These are phyloP conservation scores for Apamea monoglypha DNA, from an alignment of 2,888 invertebrate species.

Conservation along the genomic window DNA sequence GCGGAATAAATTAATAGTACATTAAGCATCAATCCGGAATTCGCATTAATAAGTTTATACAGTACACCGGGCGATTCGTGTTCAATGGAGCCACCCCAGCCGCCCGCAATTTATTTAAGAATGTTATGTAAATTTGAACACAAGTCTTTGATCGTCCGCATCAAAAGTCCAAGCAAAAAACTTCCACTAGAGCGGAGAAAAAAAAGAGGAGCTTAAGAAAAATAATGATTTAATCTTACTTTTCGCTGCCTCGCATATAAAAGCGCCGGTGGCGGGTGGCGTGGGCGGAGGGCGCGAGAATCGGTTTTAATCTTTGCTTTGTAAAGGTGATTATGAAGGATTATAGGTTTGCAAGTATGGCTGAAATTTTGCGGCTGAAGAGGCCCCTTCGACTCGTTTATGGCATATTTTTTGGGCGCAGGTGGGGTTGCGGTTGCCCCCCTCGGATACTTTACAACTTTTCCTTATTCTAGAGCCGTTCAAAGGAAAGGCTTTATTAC, in stretches of 20 bases:
- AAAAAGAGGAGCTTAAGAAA: constrained; percentile 90
- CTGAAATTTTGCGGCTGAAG: constrained; percentile 88
- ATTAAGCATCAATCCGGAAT: constrained; percentile 83
- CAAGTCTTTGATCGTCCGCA: constrained; percentile 90
- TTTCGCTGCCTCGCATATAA: constrained; percentile 90
- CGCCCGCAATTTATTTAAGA: constrained; percentile 89
- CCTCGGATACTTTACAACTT: constrained; percentile 85
- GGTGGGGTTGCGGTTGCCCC: constrained; percentile 87
- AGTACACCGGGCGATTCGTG: constrained; percentile 75
- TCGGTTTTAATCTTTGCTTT: constrained; percentile 91
- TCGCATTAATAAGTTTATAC: constrained; percentile 87
- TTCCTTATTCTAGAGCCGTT: constrained; percentile 85
- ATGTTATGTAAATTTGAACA: constrained; percentile 91
- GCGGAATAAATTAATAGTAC: constrained; percentile 86
- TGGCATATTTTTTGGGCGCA: constrained; percentile 87
- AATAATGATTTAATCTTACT: constrained; percentile 91
- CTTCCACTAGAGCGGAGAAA: constrained; percentile 85
- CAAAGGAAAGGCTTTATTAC: constrained; percentile 87
- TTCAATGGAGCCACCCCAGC: constrained; percentile 78
- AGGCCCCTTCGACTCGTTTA: constrained; percentile 85
- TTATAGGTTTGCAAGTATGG: constrained; percentile 91
- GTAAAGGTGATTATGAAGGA: constrained; percentile 91
- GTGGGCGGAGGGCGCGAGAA: constrained; percentile 83
- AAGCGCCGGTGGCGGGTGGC: constrained; percentile 79
- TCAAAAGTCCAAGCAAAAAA: constrained; percentile 90